A percentile compares a stretch with the other conserved stretches of the same genome.
Evolutionary conservation across 2,113 vertebrate genomes (phyloP).

Genomic region (Gnathonemus echidnorhynchus): DNA sequence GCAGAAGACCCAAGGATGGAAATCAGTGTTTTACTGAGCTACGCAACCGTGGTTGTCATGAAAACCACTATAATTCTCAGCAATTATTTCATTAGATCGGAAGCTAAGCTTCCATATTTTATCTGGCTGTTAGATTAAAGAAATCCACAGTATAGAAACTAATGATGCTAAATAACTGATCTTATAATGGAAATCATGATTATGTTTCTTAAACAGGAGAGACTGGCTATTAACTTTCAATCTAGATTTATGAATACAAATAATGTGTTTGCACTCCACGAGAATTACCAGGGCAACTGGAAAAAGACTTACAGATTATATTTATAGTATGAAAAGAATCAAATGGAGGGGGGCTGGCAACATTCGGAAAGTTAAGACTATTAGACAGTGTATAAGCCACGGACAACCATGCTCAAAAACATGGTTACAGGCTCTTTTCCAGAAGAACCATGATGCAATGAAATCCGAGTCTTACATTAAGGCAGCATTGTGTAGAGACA

Average conservation of each 20-base stretch:
- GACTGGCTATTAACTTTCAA: constrained; percentile 59
- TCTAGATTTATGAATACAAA: constrained; percentile 62
- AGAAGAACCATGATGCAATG: neutral
- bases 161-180: constrained; percentile 51
- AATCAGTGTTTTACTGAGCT: constrained; percentile 36
- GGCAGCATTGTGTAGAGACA: neutral
- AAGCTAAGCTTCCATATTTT: constrained; percentile 58
- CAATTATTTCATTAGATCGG: constrained; percentile 60
- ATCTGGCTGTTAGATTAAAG: constrained; percentile 61
- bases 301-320: constrained; percentile 43
- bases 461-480: neutral
- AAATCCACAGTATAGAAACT: constrained; percentile 64
- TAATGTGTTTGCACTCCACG: constrained; percentile 43
- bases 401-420: neutral
- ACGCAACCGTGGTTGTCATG: constrained; percentile 29
- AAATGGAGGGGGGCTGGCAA: constrained; percentile 32
- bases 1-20: constrained; percentile 26
- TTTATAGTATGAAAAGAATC: constrained; percentile 22
- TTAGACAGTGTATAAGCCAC: constrained; percentile 19
- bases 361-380: constrained; percentile 32
- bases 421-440: neutral
- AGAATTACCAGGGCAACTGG: constrained; percentile 47
- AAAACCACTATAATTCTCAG: constrained; percentile 57
- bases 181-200: constrained; percentile 68
- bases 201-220: constrained; percentile 54